A percentile compares a stretch with the other conserved stretches of the same genome.
Conservation (phyloP, 2,888 invertebrate genomes). For the Ryuthela nishihirai region DNA sequence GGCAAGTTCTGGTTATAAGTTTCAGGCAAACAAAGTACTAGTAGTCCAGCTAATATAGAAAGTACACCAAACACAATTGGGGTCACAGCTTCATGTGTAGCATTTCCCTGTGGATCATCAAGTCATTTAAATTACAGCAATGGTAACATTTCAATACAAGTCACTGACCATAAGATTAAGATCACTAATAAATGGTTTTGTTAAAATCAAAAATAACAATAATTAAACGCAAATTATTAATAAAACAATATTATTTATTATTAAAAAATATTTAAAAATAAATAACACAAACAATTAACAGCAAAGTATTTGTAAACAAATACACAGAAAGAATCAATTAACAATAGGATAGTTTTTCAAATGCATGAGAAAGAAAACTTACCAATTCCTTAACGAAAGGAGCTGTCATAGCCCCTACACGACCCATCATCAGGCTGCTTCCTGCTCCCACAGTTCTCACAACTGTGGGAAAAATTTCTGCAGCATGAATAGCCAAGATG, state of each 20-base stretch:
- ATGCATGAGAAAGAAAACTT: background rate
- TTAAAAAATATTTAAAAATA: no score
- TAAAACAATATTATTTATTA: background rate
- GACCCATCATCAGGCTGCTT: slow-evolving; percentile 31
- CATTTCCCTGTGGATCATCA: slow-evolving; percentile 16
- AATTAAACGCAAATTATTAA: background rate
- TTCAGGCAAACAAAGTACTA: slow-evolving; percentile 28
- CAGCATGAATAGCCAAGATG: slow-evolving; percentile 29
- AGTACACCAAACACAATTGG: slow-evolving; percentile 34
- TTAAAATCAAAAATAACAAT: background rate
- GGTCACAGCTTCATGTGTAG: slow-evolving; percentile 28
- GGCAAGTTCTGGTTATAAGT: slow-evolving; percentile 29
- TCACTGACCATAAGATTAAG: no score
- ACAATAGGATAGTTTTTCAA: background rate
- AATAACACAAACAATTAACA: no score
- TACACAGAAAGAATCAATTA: background rate
- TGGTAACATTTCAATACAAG: no score
- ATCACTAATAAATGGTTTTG: background rate
- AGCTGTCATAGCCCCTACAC: slow-evolving; percentile 33
- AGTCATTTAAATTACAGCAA: background rate
- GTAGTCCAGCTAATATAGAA: slow-evolving; percentile 23
- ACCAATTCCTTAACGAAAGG: slow-evolving; percentile 35
- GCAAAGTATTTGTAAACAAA: no score
- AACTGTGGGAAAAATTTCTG: slow-evolving; percentile 34
- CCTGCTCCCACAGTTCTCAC: slow-evolving; percentile 31